Evolutionary conservation across 2,113 vertebrate genomes (phyloP), one percentile per base, ranked within the genome.

Genomic region (Oreochromis aureus): DNA sequence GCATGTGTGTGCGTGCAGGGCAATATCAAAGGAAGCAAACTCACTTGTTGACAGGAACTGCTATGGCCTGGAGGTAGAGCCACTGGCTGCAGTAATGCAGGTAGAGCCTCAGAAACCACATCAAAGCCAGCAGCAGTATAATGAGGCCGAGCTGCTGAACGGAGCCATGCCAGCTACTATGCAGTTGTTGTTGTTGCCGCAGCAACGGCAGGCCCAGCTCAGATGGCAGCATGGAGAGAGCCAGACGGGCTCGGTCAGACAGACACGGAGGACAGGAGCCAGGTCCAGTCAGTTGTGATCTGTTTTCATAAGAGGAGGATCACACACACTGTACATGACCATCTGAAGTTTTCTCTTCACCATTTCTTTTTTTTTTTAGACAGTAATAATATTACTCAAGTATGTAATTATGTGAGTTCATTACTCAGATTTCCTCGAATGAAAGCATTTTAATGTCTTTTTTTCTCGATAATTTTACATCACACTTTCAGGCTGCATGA

Each of bases 11-110:
- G 32, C 59, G 34, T 44, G 76, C 34, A 55, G 83, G 88, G 76
- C 79, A 76, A 93, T 94, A 95, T 95, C 95, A 96, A 96, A 96
- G 95, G 93, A 93, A 92, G 89, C 92, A 90, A 76, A 96, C 98
- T 98, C 96, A 99, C 98, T 97, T 98, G 95, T 97, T 97, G 94
- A 99, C 97, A 93, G 98, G 98, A 95, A 97, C 94, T 2, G 97
- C 96, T 91, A 97, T 96, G 94, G 90, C 94, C 92, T 95, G 94
- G 89, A 99, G 99, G 96, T 97, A 97, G 84, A 99, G 95, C 98
- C 98, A 98, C 92, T 99, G 99, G 96, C 97, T 97, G 88, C 97
- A 95, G 96, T 99, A 99, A 95, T 98, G 98, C 94, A 98, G 90
- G 95, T 98, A 98, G 83, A 99, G 97, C 90, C 98, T 96, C 89